Conservation (phyloP, 2,888 invertebrate genomes). For the Schizotus pectinicornis region DNA sequence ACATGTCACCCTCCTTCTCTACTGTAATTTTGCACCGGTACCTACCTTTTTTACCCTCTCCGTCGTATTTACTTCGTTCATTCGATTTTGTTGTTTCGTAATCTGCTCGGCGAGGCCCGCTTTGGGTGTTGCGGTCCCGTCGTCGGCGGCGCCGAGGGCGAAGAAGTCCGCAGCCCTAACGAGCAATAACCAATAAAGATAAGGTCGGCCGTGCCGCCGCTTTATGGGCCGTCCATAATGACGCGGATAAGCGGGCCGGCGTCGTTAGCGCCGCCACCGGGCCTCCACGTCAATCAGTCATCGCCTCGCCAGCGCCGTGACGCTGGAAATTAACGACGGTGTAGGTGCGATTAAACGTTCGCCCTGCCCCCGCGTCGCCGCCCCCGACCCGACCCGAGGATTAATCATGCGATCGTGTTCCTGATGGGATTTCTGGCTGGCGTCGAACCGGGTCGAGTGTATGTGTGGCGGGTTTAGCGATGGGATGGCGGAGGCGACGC, state of each 20-base stretch:
- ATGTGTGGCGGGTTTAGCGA: too few relatives aligned
- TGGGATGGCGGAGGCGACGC: too few relatives aligned
- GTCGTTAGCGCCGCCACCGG: slow-evolving; percentile 33
- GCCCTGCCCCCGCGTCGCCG: slow-evolving; percentile 46
- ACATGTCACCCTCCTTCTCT: too few relatives aligned
- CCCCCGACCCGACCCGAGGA: slow-evolving; percentile 47
- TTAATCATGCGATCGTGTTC: slow-evolving; percentile 44
- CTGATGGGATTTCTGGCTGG: slow-evolving; percentile 39
- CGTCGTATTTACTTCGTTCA: too few relatives aligned
- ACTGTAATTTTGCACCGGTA: too few relatives aligned
- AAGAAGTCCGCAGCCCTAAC: slow-evolving; percentile 26
- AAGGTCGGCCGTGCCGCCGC: slow-evolving; percentile 22
- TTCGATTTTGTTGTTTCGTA: too few relatives aligned
- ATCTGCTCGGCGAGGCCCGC: too few relatives aligned
- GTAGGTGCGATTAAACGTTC: slow-evolving; percentile 59
- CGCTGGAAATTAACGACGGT: slow-evolving; percentile 49
- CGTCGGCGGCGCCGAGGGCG: slow-evolving; percentile 23
- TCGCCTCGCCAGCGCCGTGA: slow-evolving; percentile 44
- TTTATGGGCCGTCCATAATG: slow-evolving; percentile 36
- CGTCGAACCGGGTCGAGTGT: too few relatives aligned
- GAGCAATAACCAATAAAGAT: slow-evolving; percentile 35
- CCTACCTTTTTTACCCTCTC: too few relatives aligned
- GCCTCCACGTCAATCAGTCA: slow-evolving; percentile 52
- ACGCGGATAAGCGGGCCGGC: slow-evolving; percentile 34
- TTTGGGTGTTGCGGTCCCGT: background rate